Evolutionary conservation across 2,888 invertebrate genomes (phyloP), one percentile per base, ranked within the genome.

Genomic region (Chymomyza caudatula): DNA sequence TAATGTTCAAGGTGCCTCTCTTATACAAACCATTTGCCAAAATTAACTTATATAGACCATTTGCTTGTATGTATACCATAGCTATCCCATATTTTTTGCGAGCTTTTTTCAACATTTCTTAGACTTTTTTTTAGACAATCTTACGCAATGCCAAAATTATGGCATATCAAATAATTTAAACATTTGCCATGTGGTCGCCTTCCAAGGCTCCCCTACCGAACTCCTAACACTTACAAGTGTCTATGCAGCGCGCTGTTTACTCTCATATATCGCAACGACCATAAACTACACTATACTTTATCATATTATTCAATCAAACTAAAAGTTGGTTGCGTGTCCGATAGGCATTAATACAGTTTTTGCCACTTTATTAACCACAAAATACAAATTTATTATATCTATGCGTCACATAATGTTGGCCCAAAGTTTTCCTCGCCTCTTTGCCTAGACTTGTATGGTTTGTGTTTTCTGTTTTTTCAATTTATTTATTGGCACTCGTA

Each of bases 241-340:
- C 5, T 4, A 25, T 25, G 25, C 4, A 37, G 11, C 2, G 29
- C 11, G 8, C 2, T 37, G 11, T 11, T 11, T 37, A 4, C 11
- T 11, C 8, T 37, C 2, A 37, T 37, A 37, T 29, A 5, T 2
- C n/a, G n/a, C n/a, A n/a, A n/a, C n/a, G n/a, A n/a, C n/a, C 0
- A 25, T 25, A 23, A 2, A 8, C 8, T 4, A 29, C 8, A 29
- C 2, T 29, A 37, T 37, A 47, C 29, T 55, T 17, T 17, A 52
- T 67, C 49, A 19, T 64, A 61, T 66, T 63, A 66, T 78, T 78
- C 68, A 83, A 80, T 80, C 78, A 53, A 57, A 51, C 81, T 84
- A 83, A 80, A 70, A 80, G 81, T 80, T 71, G 78, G 58, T 78
- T 80, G 80, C 80, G 80, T 80, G 80, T 63, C 68, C 61, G 65